Conservation (phyloP, 2,113 vertebrate genomes). For the Nothobranchius furzeri region DNA sequence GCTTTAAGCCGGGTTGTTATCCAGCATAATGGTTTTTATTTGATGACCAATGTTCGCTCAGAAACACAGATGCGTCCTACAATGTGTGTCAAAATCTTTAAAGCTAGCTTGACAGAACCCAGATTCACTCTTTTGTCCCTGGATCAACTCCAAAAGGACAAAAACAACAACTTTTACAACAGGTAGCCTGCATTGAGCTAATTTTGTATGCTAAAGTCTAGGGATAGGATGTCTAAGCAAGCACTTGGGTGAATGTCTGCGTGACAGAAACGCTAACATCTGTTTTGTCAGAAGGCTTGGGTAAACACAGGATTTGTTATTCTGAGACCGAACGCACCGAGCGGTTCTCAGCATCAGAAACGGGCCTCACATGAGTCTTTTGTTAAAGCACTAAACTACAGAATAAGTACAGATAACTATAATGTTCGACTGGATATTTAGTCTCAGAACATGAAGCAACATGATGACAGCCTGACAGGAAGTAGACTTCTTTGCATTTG, state of each 20-base stretch:
- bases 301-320: conserved; percentile 62
- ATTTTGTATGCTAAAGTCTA: conserved; percentile 31
- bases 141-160: conserved; percentile 21
- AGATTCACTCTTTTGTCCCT: conserved; percentile 14
- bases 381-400: conserved; percentile 43
- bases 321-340: conserved; percentile 55
- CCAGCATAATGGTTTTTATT: conserved; percentile 38
- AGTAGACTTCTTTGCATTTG: conserved; percentile 34
- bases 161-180: conserved; percentile 43
- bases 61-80: conserved; percentile 29
- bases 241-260: conserved; percentile 53
- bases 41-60: conserved; percentile 13
- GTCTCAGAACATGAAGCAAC: conserved; percentile 53
- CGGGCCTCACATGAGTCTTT: conserved; percentile 39
- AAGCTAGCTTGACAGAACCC: conserved; percentile 19
- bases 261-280: conserved; percentile 57
- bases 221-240: conserved; percentile 40
- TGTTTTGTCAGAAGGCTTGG: conserved; percentile 54
- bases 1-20: conserved; percentile 16
- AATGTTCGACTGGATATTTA: conserved; percentile 18
- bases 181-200: conserved; percentile 13
- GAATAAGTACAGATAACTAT: conserved; percentile 27
- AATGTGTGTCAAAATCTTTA: conserved; percentile 26
- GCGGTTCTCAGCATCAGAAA: conserved; percentile 53
- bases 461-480: conserved; percentile 37